Base-by-base conservation (phyloP, 2,797 vertebrate genomes). In the Odontamblyopus rebecca region DNA sequence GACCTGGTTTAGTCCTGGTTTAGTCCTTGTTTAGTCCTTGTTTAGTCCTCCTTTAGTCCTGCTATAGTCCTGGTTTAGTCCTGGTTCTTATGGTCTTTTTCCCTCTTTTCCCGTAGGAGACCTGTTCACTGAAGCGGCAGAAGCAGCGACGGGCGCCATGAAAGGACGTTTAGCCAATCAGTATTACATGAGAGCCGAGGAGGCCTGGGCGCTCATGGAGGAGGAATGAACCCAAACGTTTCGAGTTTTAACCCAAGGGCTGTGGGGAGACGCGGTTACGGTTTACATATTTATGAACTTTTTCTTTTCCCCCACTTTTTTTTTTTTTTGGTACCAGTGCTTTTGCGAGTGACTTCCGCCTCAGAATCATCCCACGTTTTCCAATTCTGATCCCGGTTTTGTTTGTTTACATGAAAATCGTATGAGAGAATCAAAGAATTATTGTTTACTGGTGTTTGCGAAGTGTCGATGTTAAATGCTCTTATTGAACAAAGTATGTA, bases 161-260 rank as follows among this genome's bases (percentile, higher is more conserved):
- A 99, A 98, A 69, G 98, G 98, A 62, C 93, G 97, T 19, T 83
- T 99, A 78, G 97, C 98, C 54, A 98, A 95, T 86, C 93, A 96
- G 80, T 99, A 97, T 89, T 99, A 99, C 82, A 91, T 97, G 92
- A 98, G 96, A 86, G 98, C 98, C 0, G 98, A 99, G 77, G 96
- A 97, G 77, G 97, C 96, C 63, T 99, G 97, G 97, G 94, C 95
- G 0, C 84, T 95, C 73, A 95, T 98, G 94, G 96, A 99, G 81
- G 96, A 97, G 68, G 96, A 77, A 79, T 6, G 41, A 88, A 1
- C 11, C 32, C 32, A 41, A 5, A 41, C 23, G 23, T 23, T 11
- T 6, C 0, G 0, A 18, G 30, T 61, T 61, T 61, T 26, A 12
- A n/a, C 72, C 56, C n/a, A 74, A 35, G 74, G 19, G 48, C 56